Conservation (phyloP, 2,113 vertebrate species). For the Periophthalmodon schlosseri region DNA sequence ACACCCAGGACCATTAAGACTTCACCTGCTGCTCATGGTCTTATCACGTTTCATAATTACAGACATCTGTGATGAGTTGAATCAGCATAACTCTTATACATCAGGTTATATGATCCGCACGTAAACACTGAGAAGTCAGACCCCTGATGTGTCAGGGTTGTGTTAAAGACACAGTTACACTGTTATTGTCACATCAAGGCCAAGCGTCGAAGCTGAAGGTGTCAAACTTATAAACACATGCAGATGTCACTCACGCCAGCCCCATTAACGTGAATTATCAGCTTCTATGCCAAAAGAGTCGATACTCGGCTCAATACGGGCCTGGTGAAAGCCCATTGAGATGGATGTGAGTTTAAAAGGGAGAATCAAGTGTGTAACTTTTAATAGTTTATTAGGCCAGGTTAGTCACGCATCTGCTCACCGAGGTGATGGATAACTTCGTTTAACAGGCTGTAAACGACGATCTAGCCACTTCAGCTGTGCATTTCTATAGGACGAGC, state of each 20-base stretch:
- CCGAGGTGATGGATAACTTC: background rate
- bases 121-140: background rate
- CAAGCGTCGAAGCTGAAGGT: background rate
- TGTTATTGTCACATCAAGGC: background rate
- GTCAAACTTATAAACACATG: background rate
- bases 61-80: background rate
- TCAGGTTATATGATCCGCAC: background rate
- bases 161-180: background rate
- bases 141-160: background rate
- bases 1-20: background rate
- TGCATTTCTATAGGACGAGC: background rate
- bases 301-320: background rate
- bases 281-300: background rate
- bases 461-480: background rate
- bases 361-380: background rate
- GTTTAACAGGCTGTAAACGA: constrained; percentile 13
- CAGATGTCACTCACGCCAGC: background rate
- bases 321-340: background rate
- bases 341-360: background rate
- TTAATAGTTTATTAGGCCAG: background rate
- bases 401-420: background rate
- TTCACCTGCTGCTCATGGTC: background rate
- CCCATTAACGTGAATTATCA: background rate
- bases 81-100: background rate
- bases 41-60: background rate